Conservation (phyloP, 1,140 invertebrate species). For the Holcopasites calliopsidis region DNA sequence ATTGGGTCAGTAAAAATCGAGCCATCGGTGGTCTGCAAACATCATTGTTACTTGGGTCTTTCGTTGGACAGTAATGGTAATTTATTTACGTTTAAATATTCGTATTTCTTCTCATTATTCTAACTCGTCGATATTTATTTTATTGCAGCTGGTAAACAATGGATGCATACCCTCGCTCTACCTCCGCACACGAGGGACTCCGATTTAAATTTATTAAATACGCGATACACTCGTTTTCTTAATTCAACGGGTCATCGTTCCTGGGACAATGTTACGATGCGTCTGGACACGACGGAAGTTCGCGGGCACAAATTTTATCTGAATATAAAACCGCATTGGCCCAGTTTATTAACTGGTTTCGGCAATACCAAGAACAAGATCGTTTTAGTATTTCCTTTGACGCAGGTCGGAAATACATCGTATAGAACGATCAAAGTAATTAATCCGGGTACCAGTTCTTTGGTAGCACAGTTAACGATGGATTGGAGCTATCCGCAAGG, state of each 20-base stretch:
- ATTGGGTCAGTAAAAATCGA: conserved; percentile 83
- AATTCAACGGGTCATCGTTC: conserved; percentile 78
- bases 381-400: conserved; percentile 87
- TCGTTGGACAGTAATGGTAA: conserved; percentile 82
- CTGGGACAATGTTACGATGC: conserved; percentile 86
- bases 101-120: background rate
- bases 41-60: conserved; percentile 88
- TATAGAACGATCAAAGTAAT: conserved; percentile 82
- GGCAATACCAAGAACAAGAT: conserved; percentile 75
- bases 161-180: conserved; percentile 86
- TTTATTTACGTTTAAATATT: background rate
- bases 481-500: conserved; percentile 81
- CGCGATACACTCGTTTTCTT: conserved; percentile 81
- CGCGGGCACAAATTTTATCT: conserved; percentile 86
- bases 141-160: conserved; percentile 81
- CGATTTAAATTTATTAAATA: conserved; percentile 83
- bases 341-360: conserved; percentile 77
- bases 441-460: conserved; percentile 83
- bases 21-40: conserved; percentile 84
- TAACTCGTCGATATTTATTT: background rate
- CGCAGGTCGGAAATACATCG: conserved; percentile 90
- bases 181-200: conserved; percentile 83
- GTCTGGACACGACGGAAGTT: conserved; percentile 88
- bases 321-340: conserved; percentile 88
- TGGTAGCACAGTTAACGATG: conserved; percentile 84